phyloP scores from a whole-genome alignment of 2,113 vertebrate species.

The Willisornis vidua region DNA sequence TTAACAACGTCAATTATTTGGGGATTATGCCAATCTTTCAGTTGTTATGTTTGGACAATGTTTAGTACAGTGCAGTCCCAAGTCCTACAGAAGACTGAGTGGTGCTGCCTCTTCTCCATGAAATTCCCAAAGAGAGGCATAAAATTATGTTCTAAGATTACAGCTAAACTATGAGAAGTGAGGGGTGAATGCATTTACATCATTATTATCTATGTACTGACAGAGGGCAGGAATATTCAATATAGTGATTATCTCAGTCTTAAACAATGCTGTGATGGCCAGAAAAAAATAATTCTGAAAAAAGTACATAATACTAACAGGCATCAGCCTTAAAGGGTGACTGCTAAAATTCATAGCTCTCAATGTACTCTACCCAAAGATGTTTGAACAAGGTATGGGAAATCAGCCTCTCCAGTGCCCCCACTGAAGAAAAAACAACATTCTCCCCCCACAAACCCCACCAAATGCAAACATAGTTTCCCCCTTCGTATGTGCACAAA shows the following conservation, averaged over 20 bases:
- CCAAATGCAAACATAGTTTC: background rate
- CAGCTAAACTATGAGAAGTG: slow-evolving; percentile 1
- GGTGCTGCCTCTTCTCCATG: background rate
- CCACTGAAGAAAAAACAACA: background rate
- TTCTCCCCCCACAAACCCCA: accelerated
- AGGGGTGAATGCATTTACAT: slow-evolving; percentile 39
- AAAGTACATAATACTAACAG: background rate
- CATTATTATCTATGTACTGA: slow-evolving; percentile 27
- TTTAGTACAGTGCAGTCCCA: background rate
- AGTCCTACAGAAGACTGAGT: background rate
- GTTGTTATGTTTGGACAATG: accelerated
- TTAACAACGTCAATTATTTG: background rate
- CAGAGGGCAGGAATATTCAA: slow-evolving; percentile 27
- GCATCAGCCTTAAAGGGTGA: background rate
- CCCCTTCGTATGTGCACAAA: background rate
- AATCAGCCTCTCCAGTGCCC: background rate
- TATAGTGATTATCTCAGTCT: slow-evolving; percentile 21
- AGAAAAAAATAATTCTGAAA: background rate
- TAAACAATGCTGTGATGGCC: background rate
- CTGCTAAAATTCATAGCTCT: background rate
- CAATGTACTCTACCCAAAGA: background rate
- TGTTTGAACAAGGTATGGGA: background rate
- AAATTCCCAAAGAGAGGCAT: background rate
- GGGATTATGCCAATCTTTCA: background rate
- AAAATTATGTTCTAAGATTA: slow-evolving; percentile 30